phyloP scores from a whole-genome alignment of 2,797 vertebrate genomes.

The Menidia menidia region DNA sequence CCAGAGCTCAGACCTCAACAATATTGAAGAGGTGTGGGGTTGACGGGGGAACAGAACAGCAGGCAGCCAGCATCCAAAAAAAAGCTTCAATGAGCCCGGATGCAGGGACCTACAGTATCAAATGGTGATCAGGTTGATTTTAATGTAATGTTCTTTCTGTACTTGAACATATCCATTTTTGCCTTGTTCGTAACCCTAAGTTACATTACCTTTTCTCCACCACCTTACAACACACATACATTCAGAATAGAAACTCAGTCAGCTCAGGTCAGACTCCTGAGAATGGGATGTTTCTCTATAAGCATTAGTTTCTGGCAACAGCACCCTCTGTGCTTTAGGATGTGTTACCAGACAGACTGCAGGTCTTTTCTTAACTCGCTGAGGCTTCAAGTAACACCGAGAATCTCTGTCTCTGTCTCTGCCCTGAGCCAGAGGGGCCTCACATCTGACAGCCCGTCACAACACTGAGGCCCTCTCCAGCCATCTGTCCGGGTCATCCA shows the following conservation, averaged over 20 bases:
- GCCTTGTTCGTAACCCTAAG: too few species aligned
- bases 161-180: background rate
- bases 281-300: slow-evolving; percentile 26
- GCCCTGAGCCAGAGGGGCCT: slow-evolving; percentile 41
- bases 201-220: background rate
- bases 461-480: slow-evolving; percentile 50
- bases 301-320: slow-evolving; percentile 42
- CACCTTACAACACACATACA: background rate
- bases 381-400: slow-evolving; percentile 28
- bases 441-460: slow-evolving; percentile 66
- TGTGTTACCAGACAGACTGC: slow-evolving; percentile 40
- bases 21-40: background rate
- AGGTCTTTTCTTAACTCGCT: slow-evolving; percentile 30
- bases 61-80: background rate
- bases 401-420: slow-evolving; percentile 38
- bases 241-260: background rate
- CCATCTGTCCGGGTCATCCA: slow-evolving; percentile 59
- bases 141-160: too few species aligned
- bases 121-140: too few species aligned
- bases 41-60: background rate
- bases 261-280: background rate
- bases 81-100: too few species aligned
- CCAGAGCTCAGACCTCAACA: background rate
- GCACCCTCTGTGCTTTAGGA: slow-evolving; percentile 14
- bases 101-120: too few species aligned